Evolutionary conservation across 1,140 invertebrate genomes (phyloP), one percentile per base, ranked within the genome.

Genomic region (Atta colombica): DNA sequence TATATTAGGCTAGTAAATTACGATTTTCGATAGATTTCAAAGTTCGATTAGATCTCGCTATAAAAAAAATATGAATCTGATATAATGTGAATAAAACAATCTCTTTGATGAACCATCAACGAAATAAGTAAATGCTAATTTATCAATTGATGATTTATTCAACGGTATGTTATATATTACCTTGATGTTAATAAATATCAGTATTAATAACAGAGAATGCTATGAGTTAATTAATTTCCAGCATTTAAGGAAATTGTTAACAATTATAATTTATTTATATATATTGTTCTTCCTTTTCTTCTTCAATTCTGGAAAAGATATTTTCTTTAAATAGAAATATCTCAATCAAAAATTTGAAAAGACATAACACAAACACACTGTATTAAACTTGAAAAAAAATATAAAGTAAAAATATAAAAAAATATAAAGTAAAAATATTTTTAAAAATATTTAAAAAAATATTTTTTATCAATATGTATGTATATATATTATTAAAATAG

Each of bases 281-380:
- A 45, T 10, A 10, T 10, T 45, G 51, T 31, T 28, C n/a, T 51
- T 18, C 6, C n/a, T 28, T 16, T 45, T 58, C 16, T 72, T n/a
- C 18, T 51, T 18, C 16, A 53, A 3, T 72, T 53, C 31, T 66
- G 35, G 8, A 31, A 66, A 51, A 66, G 5, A 35, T 1, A 10
- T 66, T 66, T 66, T 35, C 8, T 66, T n/a, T n/a, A n/a, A 66
- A 66, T 31, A 39, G 31, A 66, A 66, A 35, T 66, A 3, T 18
- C 3, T 16, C 3, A n/a, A n/a, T 16, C 2, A 51, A 69, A 49
- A 6, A 39, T 69, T 69, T 69, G 14, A 14, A 69, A 12, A 69
- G 16, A 25, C 2, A 45, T 25, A 25, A 31, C 4, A 31, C 31
- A 31, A 3, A 31, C 31, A 49, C 5, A 45, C 6, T 45, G 14